These are phyloP conservation scores for Cosmopolites sordidus DNA, from an alignment of 2,888 invertebrate species.

Conservation along the genomic window DNA sequence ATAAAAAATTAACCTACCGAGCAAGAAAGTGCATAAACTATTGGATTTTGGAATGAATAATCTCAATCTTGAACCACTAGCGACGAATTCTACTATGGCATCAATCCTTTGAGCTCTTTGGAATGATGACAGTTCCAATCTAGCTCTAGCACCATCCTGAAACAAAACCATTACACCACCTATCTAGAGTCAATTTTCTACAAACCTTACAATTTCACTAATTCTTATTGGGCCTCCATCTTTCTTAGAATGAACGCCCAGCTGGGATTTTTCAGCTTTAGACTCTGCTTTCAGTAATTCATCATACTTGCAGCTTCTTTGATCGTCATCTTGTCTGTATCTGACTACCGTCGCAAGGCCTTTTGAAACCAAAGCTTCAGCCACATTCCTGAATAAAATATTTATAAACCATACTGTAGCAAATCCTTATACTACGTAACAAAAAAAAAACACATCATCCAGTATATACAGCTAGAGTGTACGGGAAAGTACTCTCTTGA, in stretches of 20 bases:
- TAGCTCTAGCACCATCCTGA: constrained; percentile 75
- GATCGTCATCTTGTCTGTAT: constrained; percentile 94
- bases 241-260: constrained; percentile 84
- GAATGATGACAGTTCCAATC: constrained; percentile 89
- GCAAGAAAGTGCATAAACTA: constrained; percentile 88
- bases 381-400: constrained; percentile 94
- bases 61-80: constrained; percentile 90
- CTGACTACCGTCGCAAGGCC: constrained; percentile 90
- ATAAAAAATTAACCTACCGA: constrained; percentile 56
- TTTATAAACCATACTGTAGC: background rate
- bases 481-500: too few relatives aligned
- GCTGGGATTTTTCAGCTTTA: constrained; percentile 81
- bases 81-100: constrained; percentile 94
- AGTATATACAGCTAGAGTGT: too few relatives aligned
- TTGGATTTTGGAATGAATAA: constrained; percentile 93
- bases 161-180: constrained; percentile 7
- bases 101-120: constrained; percentile 87
- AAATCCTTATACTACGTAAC: too few relatives aligned
- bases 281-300: constrained; percentile 87
- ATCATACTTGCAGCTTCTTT: constrained; percentile 91
- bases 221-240: constrained; percentile 80
- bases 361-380: constrained; percentile 87
- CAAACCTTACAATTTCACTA: constrained; percentile 67
- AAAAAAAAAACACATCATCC: too few relatives aligned
- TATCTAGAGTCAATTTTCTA: background rate